These are phyloP conservation scores for Hoplostethus mediterraneus DNA, from an alignment of 2,797 vertebrate species.

Conservation along the genomic window DNA sequence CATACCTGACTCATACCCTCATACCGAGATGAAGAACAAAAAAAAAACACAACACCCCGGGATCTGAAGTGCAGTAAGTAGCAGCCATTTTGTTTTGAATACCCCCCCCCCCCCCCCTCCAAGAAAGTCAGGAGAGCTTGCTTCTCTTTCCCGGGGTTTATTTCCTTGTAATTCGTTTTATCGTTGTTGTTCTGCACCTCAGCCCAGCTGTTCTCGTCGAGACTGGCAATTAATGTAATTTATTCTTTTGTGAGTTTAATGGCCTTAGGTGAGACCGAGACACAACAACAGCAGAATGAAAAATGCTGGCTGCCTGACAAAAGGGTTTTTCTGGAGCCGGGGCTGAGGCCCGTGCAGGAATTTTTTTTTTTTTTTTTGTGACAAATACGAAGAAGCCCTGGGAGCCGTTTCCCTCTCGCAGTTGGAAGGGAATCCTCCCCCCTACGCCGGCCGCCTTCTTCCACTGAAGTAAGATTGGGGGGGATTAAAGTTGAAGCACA, in stretches of 20 bases:
- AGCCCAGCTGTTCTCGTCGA: constrained; percentile 83
- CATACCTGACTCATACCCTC: neutral
- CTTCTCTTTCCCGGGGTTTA: constrained; percentile 72
- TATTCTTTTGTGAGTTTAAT: constrained; percentile 85
- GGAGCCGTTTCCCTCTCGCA: constrained; percentile 52
- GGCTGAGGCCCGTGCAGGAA: constrained; percentile 58
- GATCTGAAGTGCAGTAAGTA: constrained; percentile 17
- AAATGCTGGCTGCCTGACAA: constrained; percentile 74
- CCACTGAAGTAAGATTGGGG: constrained; percentile 36
- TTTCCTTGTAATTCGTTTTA: constrained; percentile 79
- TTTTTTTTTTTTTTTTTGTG: constrained; percentile 32
- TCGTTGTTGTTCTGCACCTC: constrained; percentile 77
- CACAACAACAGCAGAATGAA: constrained; percentile 74
- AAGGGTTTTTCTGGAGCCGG: constrained; percentile 63
- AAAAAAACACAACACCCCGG: neutral
- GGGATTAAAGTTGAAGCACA: constrained; percentile 59
- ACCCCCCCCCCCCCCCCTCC: neutral
- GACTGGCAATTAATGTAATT: constrained; percentile 84
- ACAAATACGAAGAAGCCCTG: constrained; percentile 65
- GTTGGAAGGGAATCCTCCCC: constrained; percentile 58
- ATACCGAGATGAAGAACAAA: constrained; percentile 25
- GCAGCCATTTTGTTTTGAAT: constrained; percentile 60
- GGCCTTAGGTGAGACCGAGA: constrained; percentile 81
- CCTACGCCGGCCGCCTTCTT: constrained; percentile 57
- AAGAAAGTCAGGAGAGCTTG: constrained; percentile 58